These are phyloP conservation scores for Theocolax elegans DNA, from an alignment of 1,140 invertebrate species.

Conservation along the genomic window DNA sequence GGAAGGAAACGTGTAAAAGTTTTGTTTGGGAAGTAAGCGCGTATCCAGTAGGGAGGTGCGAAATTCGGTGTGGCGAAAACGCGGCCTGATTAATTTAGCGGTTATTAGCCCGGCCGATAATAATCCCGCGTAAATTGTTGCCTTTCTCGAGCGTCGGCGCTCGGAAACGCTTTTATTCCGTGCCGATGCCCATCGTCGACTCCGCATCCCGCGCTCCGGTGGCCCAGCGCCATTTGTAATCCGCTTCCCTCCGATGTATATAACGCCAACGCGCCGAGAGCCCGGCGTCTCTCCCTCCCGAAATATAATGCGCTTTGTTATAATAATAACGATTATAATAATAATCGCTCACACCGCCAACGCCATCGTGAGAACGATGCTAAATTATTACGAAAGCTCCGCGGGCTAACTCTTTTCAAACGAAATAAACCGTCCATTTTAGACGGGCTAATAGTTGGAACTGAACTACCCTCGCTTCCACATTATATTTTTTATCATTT, in stretches of 20 bases:
- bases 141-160: background rate
- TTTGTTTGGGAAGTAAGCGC: too few relatives aligned
- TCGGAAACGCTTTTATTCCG: too few relatives aligned
- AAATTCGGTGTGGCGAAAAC: background rate
- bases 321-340: constrained; percentile 23
- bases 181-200: background rate
- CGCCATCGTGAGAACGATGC: background rate
- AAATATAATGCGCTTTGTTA: background rate
- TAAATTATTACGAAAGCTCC: constrained; percentile 13
- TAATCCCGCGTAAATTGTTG: constrained; percentile 23
- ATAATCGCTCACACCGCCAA: too few relatives aligned
- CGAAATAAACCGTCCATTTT: too few relatives aligned
- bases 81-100: constrained; percentile 19
- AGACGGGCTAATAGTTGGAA: too few relatives aligned
- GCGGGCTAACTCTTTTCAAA: too few relatives aligned
- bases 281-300: too few relatives aligned
- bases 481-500: too few relatives aligned
- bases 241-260: too few relatives aligned
- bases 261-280: background rate
- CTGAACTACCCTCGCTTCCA: too few relatives aligned
- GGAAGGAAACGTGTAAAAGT: too few relatives aligned
- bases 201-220: background rate
- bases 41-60: too few relatives aligned
- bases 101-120: constrained; percentile 24
- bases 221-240: constrained; percentile 11